Percentiles rank a stretch among this genome's conserved stretches.
Evolutionary conservation across 2,113 vertebrate genomes (phyloP).

Genomic region (Formicarius rufipectus): DNA sequence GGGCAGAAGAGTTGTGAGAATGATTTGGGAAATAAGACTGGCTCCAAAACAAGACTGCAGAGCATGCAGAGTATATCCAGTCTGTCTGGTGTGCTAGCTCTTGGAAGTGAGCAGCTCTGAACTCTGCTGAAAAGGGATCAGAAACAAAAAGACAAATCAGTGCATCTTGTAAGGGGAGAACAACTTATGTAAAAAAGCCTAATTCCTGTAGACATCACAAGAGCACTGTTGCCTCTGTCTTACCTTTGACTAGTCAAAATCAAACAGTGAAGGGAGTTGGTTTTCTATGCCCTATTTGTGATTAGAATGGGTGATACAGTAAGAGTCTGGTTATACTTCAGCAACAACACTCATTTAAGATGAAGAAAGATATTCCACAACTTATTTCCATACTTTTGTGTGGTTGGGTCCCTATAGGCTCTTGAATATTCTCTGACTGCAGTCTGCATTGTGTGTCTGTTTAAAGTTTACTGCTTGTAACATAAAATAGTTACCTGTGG

Average conservation of each 20-base stretch:
- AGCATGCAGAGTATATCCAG: neutral
- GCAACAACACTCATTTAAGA: neutral
- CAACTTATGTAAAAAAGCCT: rapidly evolving
- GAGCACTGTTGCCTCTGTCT: neutral
- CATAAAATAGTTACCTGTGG: neutral
- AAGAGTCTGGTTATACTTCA: neutral
- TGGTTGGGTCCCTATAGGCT: neutral
- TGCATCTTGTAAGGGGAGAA: neutral
- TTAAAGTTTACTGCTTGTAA: neutral
- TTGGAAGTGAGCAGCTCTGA: rapidly evolving
- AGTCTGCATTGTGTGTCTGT: neutral
- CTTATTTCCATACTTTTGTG: neutral
- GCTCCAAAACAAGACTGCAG: neutral
- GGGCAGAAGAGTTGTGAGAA: neutral
- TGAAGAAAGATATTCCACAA: neutral
- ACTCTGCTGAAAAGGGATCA: neutral
- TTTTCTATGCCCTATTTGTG: neutral
- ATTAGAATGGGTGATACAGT: neutral
- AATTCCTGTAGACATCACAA: neutral
- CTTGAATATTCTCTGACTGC: neutral
- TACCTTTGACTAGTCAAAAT: neutral
- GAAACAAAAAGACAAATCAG: neutral
- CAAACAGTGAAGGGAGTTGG: neutral
- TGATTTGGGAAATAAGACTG: neutral
- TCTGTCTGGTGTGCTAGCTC: neutral